Percentiles rank a stretch among this genome's conserved stretches.
phyloP scores from a whole-genome alignment of 2,888 invertebrate species.

The Hybos culiciformis region DNA sequence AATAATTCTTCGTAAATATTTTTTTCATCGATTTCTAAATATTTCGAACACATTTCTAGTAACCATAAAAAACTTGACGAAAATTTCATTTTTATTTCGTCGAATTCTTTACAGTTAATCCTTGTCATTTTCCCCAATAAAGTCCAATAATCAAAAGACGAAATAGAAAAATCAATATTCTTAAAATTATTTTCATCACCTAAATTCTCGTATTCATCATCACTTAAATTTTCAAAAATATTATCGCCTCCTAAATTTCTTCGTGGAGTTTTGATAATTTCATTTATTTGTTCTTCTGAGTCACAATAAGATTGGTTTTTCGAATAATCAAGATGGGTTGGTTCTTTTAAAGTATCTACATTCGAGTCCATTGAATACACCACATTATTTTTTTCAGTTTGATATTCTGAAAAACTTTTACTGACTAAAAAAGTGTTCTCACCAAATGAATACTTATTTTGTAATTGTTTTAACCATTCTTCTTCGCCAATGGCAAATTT shows the following conservation, averaged over 20 bases:
- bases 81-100: conserved; percentile 21
- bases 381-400: not conserved
- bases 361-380: not conserved
- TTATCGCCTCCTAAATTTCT: conserved; percentile 18
- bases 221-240: conserved; percentile 18
- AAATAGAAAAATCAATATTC: conserved; percentile 13
- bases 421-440: conserved; percentile 15
- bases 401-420: conserved; percentile 1
- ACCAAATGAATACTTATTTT: conserved; percentile 5
- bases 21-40: not conserved
- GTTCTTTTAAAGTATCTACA: not conserved
- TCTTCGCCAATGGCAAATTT: conserved; percentile 19
- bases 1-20: conserved; percentile 28
- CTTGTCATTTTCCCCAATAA: conserved; percentile 19
- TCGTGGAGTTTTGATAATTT: conserved; percentile 20
- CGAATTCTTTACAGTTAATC: conserved; percentile 16
- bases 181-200: not conserved
- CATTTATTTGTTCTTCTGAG: conserved; percentile 20
- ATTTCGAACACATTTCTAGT: conserved; percentile 28
- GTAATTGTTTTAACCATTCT: conserved; percentile 21
- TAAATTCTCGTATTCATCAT: conserved; percentile 14
- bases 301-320: conserved; percentile 24
- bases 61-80: conserved; percentile 31
- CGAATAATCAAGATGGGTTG: conserved; percentile 11
- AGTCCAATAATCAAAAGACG: conserved; percentile 33